Conservation (phyloP, 2,113 vertebrate genomes). For the Nibea coibor region DNA sequence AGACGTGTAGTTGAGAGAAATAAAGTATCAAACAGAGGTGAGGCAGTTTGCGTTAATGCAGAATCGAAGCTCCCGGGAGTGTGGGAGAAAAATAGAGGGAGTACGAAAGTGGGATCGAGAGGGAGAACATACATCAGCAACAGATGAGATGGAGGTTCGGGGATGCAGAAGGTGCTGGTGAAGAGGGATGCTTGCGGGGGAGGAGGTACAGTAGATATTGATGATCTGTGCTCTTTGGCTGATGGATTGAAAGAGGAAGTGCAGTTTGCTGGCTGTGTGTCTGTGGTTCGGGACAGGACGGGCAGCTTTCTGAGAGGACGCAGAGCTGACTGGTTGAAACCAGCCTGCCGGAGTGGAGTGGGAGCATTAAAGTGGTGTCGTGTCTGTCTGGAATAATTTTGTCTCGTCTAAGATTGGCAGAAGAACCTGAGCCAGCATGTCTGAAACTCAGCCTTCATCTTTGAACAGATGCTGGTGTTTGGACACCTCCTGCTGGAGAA, state of each 20-base stretch:
- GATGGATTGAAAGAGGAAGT: slow-evolving; percentile 77
- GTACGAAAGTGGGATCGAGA: slow-evolving; percentile 30
- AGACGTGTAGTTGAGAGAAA: not conserved
- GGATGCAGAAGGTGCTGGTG: slow-evolving; percentile 43
- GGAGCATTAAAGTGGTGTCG: slow-evolving; percentile 21
- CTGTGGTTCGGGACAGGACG: slow-evolving; percentile 35
- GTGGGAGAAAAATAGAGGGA: slow-evolving; percentile 20
- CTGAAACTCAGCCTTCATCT: slow-evolving; percentile 8
- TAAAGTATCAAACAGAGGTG: slow-evolving; percentile 30
- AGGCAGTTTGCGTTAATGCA: slow-evolving; percentile 36
- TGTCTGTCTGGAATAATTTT: no score
- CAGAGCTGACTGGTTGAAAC: slow-evolving; percentile 55
- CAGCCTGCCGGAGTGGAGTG: slow-evolving; percentile 28
- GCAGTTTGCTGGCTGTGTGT: slow-evolving; percentile 46
- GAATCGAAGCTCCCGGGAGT: slow-evolving; percentile 10
- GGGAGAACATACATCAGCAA: slow-evolving; percentile 45
- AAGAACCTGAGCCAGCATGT: not conserved
- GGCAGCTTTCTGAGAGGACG: slow-evolving; percentile 31
- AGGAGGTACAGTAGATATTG: slow-evolving; percentile 68
- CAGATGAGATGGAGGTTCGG: slow-evolving; percentile 50
- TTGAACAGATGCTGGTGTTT: slow-evolving; percentile 5
- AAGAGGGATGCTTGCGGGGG: slow-evolving; percentile 46
- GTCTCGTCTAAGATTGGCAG: slow-evolving; percentile 16
- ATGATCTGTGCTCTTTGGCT: slow-evolving; percentile 71
- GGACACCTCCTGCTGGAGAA: slow-evolving; percentile 12